Evolutionary conservation across 2,888 invertebrate genomes (phyloP).

Genomic region (Cylloceria caligata): DNA sequence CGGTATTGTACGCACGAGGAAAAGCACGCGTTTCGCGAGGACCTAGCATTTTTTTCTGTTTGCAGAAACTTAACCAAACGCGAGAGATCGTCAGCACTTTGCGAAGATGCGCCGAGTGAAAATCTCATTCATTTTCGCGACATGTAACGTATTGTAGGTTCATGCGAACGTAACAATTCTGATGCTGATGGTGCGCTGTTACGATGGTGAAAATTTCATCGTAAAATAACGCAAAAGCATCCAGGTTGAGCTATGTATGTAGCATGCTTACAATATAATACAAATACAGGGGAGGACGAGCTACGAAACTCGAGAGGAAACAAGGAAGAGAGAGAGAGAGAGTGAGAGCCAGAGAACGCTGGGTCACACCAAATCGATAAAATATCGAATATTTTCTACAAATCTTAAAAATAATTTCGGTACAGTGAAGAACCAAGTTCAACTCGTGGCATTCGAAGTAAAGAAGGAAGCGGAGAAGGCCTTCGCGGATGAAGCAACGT

Average conservation of each 20-base stretch:
- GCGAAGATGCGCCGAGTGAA: slow-evolving; percentile 32
- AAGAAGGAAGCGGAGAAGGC: too few species aligned
- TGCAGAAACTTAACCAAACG: slow-evolving; percentile 52
- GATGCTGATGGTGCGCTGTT: not conserved
- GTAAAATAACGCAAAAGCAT: not conserved
- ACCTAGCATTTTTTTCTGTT: slow-evolving; percentile 47
- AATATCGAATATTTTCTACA: slow-evolving; percentile 63
- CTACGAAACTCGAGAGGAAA: slow-evolving; percentile 10
- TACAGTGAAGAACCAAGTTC: slow-evolving; percentile 35
- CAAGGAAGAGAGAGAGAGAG: not conserved
- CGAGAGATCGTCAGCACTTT: slow-evolving; percentile 54
- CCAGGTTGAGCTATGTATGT: slow-evolving; percentile 33
- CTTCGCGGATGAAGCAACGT: slow-evolving; percentile 5
- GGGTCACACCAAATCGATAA: slow-evolving; percentile 59
- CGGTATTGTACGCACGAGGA: not conserved
- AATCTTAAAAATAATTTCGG: slow-evolving; percentile 63
- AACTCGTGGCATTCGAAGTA: slow-evolving; percentile 17
- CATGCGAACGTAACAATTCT: not conserved
- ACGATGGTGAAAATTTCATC: slow-evolving; percentile 48
- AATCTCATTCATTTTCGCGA: slow-evolving; percentile 54
- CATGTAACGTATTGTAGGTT: not conserved
- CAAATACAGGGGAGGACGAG: not conserved
- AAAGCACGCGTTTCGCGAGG: slow-evolving; percentile 36
- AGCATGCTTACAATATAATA: not conserved
- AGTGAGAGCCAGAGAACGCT: slow-evolving; percentile 9